Conservation (phyloP, 2,888 invertebrate species). For the Galeopsomyia nigrocyanea region DNA sequence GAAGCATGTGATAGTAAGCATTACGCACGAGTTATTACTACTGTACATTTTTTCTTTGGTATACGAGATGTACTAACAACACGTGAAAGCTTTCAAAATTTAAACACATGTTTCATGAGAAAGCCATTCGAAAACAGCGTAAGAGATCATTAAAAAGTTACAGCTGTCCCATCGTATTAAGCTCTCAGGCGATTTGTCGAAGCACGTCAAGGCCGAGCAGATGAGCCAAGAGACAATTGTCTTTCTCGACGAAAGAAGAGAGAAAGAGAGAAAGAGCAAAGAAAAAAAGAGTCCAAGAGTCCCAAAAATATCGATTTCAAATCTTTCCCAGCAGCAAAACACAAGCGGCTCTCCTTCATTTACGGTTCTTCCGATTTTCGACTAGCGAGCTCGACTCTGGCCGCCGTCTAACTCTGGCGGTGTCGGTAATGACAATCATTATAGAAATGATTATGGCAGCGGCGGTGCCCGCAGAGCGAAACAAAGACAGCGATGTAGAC, state of each 20-base stretch:
- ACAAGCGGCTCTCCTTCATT: conserved; percentile 16
- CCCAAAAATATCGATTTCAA: conserved; percentile 33
- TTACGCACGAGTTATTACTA: too few relatives aligned
- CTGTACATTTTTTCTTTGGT: too few relatives aligned
- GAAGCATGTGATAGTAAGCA: too few relatives aligned
- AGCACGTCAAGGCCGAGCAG: neutral
- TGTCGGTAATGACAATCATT: conserved; percentile 67
- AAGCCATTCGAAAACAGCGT: conserved; percentile 7
- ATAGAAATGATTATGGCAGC: conserved; percentile 67
- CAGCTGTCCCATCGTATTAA: conserved; percentile 29
- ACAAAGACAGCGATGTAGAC: conserved; percentile 17
- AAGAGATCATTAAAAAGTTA: conserved; percentile 22
- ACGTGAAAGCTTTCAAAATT: too few relatives aligned
- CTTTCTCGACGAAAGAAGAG: conserved; percentile 10
- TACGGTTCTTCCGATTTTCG: conserved; percentile 38
- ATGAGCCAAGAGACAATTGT: conserved; percentile 19
- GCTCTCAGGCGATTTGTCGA: conserved; percentile 14
- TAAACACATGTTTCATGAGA: neutral
- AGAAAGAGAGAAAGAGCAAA: neutral
- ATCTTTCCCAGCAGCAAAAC: conserved; percentile 23
- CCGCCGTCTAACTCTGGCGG: conserved; percentile 54
- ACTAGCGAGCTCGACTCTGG: neutral
- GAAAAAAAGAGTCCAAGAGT: too few relatives aligned
- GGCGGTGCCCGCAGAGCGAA: conserved; percentile 47
- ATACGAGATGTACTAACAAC: too few relatives aligned